These are phyloP conservation scores for Mormoops blainvillei DNA, from an alignment of 2,113 vertebrate species.

Conservation along the genomic window DNA sequence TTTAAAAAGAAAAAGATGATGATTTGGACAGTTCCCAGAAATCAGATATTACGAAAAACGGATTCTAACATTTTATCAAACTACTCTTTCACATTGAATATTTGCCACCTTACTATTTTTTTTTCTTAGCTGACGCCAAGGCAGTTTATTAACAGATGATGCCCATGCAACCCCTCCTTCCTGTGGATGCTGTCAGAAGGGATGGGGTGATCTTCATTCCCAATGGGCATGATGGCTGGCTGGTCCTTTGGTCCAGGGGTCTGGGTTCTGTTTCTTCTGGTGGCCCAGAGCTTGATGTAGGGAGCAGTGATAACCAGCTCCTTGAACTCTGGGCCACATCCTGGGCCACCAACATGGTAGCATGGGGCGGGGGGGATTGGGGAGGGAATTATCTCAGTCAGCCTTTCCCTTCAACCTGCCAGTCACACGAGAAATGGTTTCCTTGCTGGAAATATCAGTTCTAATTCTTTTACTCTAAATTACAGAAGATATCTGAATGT, in stretches of 20 bases:
- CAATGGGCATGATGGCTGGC: not conserved
- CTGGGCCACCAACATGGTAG: conserved; percentile 96
- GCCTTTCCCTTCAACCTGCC: conserved; percentile 99
- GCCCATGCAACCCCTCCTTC: not conserved
- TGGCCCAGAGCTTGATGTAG: conserved; percentile 95
- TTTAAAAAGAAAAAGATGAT: not conserved
- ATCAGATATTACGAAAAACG: not conserved
- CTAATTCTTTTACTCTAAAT: not conserved
- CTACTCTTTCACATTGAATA: not conserved
- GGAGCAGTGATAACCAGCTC: conserved; percentile 95
- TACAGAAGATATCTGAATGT: not conserved
- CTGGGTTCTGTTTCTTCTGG: conserved; percentile 90
- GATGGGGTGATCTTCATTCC: not conserved
- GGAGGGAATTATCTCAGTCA: conserved; percentile 89
- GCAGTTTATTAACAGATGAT: not conserved
- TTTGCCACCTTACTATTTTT: not conserved
- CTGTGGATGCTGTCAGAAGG: not conserved
- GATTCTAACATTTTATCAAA: not conserved
- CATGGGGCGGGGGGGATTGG: conserved; percentile 82
- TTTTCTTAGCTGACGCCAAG: not conserved
- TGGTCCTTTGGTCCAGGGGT: not conserved
- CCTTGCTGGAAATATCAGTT: conserved; percentile 97
- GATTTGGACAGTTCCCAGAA: not conserved
- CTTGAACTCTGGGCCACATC: conserved; percentile 97
- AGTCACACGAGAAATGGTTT: conserved; percentile 96